Conservation (phyloP, 2,797 vertebrate species). For the Psittacula derbiana region DNA sequence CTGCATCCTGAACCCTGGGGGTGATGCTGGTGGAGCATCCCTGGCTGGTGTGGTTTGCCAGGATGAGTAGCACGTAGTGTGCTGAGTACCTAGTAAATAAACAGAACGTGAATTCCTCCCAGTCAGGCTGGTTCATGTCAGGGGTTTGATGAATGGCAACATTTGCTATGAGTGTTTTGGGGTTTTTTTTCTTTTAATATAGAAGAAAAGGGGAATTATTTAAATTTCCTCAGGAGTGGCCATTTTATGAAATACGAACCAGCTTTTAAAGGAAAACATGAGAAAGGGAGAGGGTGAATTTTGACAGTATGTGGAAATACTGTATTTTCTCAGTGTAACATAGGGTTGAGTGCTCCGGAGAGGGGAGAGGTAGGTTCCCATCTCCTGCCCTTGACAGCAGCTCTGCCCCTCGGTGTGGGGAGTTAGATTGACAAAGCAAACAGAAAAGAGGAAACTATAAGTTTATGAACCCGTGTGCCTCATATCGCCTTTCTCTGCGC, state of each 20-base stretch:
- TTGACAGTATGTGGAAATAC: background rate
- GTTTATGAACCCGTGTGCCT: fast-evolving
- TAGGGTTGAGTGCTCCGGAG: background rate
- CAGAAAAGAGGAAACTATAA: background rate
- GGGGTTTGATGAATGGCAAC: background rate
- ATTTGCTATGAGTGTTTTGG: background rate
- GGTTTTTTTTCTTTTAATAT: background rate
- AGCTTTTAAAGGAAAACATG: background rate
- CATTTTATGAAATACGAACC: fast-evolving
- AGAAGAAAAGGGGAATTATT: background rate
- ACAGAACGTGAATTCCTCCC: background rate
- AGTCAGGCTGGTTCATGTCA: background rate
- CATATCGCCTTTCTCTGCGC: fast-evolving
- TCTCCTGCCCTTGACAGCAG: background rate
- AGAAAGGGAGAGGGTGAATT: background rate
- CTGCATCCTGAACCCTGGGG: fast-evolving
- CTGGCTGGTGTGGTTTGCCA: background rate
- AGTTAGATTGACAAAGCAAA: background rate
- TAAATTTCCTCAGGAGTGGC: background rate
- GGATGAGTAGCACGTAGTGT: background rate
- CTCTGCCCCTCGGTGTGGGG: fast-evolving
- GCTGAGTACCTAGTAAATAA: background rate
- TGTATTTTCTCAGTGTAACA: background rate
- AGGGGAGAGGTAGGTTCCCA: background rate
- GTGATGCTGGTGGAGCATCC: background rate